These are phyloP conservation scores for Tyto alba DNA, from an alignment of 2,113 vertebrate species.

Conservation along the genomic window DNA sequence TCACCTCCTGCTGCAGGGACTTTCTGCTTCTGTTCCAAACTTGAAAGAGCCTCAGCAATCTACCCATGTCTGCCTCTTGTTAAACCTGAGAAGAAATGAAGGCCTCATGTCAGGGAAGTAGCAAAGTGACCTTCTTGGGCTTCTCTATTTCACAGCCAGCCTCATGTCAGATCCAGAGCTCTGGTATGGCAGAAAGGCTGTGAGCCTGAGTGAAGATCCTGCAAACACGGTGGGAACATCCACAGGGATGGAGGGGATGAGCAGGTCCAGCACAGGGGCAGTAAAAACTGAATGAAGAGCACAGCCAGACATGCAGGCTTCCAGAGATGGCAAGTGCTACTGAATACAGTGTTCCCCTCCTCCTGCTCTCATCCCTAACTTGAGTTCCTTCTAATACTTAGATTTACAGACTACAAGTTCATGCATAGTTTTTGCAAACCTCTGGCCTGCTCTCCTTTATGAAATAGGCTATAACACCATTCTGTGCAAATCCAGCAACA, in stretches of 20 bases:
- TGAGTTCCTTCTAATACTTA: not conserved
- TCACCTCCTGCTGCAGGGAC: not conserved
- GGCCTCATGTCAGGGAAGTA: not conserved
- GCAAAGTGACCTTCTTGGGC: not conserved
- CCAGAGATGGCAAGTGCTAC: not conserved
- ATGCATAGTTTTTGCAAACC: not conserved
- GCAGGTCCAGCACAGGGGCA: not conserved
- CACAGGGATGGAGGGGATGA: not conserved
- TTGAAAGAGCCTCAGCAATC: not conserved
- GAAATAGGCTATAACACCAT: not conserved
- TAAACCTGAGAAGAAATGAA: not conserved
- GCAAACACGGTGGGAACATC: fast-evolving
- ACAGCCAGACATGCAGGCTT: not conserved
- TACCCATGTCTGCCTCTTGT: not conserved
- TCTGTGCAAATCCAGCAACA: not conserved
- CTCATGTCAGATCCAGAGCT: not conserved
- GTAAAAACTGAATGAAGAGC: not conserved
- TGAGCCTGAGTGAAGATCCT: not conserved
- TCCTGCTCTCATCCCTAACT: not conserved
- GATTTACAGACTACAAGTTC: not conserved
- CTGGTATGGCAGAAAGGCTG: not conserved
- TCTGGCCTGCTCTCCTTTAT: not conserved
- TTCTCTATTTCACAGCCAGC: not conserved
- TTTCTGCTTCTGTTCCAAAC: not conserved
- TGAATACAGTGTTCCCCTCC: not conserved